Percentiles rank a stretch among this genome's conserved stretches.
Conservation (phyloP, 2,113 vertebrate species). For the Strigops habroptila region DNA sequence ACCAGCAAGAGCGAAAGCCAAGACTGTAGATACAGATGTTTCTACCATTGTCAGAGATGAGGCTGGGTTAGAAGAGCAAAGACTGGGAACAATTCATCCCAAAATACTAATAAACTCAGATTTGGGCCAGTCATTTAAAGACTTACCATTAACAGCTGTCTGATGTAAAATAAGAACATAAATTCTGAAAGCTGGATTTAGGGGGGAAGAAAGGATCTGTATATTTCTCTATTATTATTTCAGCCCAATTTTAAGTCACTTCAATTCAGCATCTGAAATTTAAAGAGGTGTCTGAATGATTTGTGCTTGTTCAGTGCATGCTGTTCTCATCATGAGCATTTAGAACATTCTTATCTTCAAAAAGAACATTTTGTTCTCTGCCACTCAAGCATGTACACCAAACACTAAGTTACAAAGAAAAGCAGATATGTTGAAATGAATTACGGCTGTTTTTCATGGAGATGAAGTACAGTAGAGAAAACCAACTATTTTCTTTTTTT, state of each 20-base stretch:
- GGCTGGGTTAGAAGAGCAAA: background rate
- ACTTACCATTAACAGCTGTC: background rate
- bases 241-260: background rate
- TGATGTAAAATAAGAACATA: background rate
- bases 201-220: background rate
- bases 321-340: conserved; percentile 61
- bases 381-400: conserved; percentile 51
- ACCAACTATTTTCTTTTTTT: background rate
- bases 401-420: conserved; percentile 46
- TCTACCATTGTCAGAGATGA: background rate
- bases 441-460: conserved; percentile 33
- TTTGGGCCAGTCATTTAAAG: background rate
- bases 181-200: background rate
- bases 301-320: conserved; percentile 48
- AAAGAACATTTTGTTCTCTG: conserved; percentile 68
- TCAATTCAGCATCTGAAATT: background rate
- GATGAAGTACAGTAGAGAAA: conserved; percentile 12
- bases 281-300: conserved; percentile 14
- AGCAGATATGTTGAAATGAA: conserved; percentile 28
- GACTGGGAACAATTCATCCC: background rate
- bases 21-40: background rate
- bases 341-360: conserved; percentile 64
- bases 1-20: background rate
- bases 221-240: background rate
- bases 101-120: background rate